Evolutionary conservation across 2,888 invertebrate species (phyloP), one percentile per base, ranked within the genome.

Genomic region (Drosophila neonasuta): DNA sequence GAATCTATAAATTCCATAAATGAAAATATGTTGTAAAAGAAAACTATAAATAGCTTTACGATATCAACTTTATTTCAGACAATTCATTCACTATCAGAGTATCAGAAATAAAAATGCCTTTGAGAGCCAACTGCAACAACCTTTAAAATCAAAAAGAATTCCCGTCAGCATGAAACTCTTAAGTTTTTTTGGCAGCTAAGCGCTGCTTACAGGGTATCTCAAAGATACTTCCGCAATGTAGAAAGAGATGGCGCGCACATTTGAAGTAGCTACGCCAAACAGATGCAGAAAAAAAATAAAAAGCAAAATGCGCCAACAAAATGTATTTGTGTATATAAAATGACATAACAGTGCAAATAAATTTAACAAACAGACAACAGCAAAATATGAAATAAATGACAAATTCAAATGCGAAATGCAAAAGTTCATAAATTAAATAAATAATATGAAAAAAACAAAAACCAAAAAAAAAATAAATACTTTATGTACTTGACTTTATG

Each of bases 271-370:
- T 15, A 30, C 17, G 48, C 46, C 51, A 64, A 44, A 55, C 39
- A 49, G 41, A 56, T 68, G 49, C 70, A 74, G 42, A 62, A 49
- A 48, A 3, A 61, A 51, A 48, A 24, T 24, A 24, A 24, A 24
- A 24, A 24, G 24, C 39, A 44, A 59, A 68, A 70, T 67, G 58
- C 39, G 42, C 17, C 29, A 58, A 49, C 24, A 52, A 30, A 42
- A 24, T 15, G 46, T 58, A 0, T 6, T 0, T 11, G 46, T 58
- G 11, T 60, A 68, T 63, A 59, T 68, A 52, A 77, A 77, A 68
- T 80, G 86, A 80, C 80, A 80, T 85, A 80, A 86, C 74, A 79
- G 63, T 80, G 81, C 84, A 86, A 84, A 76, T 77, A 76, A 79
- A 71, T 68, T 55, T n/a, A 46, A 32, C 20, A 60, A 60, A 24